Percentiles rank a stretch among this genome's conserved stretches.
phyloP scores from a whole-genome alignment of 2,797 vertebrate genomes.

The Fratercula arctica region DNA sequence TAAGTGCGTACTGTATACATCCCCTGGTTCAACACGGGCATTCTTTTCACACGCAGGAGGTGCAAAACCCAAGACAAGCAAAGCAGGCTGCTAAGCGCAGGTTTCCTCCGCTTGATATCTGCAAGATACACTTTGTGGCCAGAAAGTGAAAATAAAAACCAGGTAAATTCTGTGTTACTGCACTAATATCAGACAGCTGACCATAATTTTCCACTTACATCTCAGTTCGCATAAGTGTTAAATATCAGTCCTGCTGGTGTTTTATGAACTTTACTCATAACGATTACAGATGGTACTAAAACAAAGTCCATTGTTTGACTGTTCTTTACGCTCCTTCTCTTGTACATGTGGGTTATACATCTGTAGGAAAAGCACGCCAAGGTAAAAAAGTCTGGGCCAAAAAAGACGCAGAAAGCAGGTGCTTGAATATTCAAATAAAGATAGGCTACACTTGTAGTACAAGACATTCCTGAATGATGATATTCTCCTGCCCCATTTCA shows the following conservation, averaged over 20 bases:
- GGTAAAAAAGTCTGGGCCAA: background rate
- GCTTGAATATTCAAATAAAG: background rate
- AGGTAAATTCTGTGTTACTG: background rate
- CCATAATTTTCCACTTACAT: slow-evolving; percentile 8
- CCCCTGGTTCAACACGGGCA: accelerated
- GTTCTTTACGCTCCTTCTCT: background rate
- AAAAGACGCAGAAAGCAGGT: background rate
- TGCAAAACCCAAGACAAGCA: background rate
- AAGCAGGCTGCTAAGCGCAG: background rate
- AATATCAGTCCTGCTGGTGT: background rate
- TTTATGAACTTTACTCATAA: slow-evolving; percentile 3
- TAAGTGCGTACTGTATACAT: background rate
- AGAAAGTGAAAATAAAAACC: slow-evolving; percentile 20
- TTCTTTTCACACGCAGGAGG: background rate
- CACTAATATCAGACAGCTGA: background rate
- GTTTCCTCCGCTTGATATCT: background rate
- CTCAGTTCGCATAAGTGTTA: background rate
- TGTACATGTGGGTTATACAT: background rate
- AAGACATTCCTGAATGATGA: background rate
- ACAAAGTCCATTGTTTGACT: background rate
- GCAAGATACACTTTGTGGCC: background rate
- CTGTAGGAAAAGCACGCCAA: background rate
- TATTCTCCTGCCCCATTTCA: background rate
- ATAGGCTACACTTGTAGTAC: background rate
- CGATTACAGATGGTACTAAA: background rate